A percentile compares a stretch with the other conserved stretches of the same genome.
phyloP scores from a whole-genome alignment of 2,888 invertebrate species.

The Tetragnatha montana region DNA sequence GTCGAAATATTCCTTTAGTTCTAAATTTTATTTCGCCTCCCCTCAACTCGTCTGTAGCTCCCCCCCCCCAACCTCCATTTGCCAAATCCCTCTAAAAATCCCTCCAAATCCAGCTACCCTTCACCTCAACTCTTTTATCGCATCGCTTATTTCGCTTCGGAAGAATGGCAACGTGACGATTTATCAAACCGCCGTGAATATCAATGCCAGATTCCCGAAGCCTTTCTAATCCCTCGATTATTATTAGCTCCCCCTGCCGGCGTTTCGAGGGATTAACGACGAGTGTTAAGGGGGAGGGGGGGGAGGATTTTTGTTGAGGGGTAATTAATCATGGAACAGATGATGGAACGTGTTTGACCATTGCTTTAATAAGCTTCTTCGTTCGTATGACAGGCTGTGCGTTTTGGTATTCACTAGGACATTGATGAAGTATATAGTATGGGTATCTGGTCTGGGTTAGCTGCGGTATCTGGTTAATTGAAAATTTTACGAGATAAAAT shows the following conservation, averaged over 20 bases:
- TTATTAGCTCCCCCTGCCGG: neutral
- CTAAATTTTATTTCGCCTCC: too few species aligned
- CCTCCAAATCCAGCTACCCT: neutral
- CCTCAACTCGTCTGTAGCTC: too few species aligned
- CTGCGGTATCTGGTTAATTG: too few species aligned
- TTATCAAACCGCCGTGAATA: constrained; percentile 16
- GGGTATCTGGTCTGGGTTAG: too few species aligned
- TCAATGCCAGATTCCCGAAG: constrained; percentile 12
- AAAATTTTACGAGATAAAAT: too few species aligned
- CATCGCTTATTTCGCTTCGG: neutral
- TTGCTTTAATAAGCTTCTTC: too few species aligned
- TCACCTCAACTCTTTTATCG: constrained; percentile 6
- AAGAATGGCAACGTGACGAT: constrained; percentile 11
- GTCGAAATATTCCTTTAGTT: too few species aligned
- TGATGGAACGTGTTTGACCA: neutral
- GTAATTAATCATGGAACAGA: constrained; percentile 9
- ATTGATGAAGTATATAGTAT: too few species aligned
- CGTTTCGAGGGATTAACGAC: constrained; percentile 15
- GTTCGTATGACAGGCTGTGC: too few species aligned
- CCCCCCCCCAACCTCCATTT: too few species aligned
- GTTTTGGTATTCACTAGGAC: too few species aligned
- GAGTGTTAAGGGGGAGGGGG: neutral
- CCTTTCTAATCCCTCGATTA: constrained; percentile 11
- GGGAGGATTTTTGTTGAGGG: neutral
- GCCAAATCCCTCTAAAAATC: too few species aligned